These are phyloP conservation scores for Zaprionus capensis DNA, from an alignment of 1,140 invertebrate genomes.

Conservation along the genomic window DNA sequence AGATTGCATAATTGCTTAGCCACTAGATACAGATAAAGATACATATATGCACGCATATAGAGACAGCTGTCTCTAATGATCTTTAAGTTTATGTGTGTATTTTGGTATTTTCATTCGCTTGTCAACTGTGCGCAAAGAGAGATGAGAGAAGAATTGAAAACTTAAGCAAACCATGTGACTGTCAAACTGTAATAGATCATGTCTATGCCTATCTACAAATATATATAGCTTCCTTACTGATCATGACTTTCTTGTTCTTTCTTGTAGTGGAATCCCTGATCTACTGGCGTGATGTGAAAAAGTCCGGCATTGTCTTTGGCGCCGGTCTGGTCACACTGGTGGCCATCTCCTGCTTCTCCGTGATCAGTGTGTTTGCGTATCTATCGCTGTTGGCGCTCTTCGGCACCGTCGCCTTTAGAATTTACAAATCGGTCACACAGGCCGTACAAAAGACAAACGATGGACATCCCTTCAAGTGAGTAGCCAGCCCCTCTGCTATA, in stretches of 20 bases:
- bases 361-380: slow-evolving; percentile 98
- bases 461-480: slow-evolving; percentile 98
- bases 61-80: slow-evolving; percentile 42
- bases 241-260: slow-evolving; percentile 68
- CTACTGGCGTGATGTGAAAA: slow-evolving; percentile 98
- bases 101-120: slow-evolving; percentile 41
- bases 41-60: slow-evolving; percentile 26
- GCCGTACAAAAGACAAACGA: slow-evolving; percentile 98
- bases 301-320: slow-evolving; percentile 96
- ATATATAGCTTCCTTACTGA: background rate
- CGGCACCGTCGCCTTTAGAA: slow-evolving; percentile 95
- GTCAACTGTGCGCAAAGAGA: slow-evolving; percentile 32
- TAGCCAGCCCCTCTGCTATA: slow-evolving; percentile 30
- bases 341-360: slow-evolving; percentile 96
- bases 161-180: background rate
- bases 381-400: slow-evolving; percentile 92
- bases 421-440: slow-evolving; percentile 98
- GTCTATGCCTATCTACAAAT: too few relatives aligned
- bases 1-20: slow-evolving; percentile 76
- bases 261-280: slow-evolving; percentile 96
- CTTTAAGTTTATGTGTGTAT: slow-evolving; percentile 23
- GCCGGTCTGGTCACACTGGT: slow-evolving; percentile 93
- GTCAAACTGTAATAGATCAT: slow-evolving; percentile 1
- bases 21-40: slow-evolving; percentile 55
- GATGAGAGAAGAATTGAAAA: background rate